Base-by-base conservation (phyloP, 30 jellyfish, hydroid and myxozoan species). In the Aurelia sp. region DNA sequence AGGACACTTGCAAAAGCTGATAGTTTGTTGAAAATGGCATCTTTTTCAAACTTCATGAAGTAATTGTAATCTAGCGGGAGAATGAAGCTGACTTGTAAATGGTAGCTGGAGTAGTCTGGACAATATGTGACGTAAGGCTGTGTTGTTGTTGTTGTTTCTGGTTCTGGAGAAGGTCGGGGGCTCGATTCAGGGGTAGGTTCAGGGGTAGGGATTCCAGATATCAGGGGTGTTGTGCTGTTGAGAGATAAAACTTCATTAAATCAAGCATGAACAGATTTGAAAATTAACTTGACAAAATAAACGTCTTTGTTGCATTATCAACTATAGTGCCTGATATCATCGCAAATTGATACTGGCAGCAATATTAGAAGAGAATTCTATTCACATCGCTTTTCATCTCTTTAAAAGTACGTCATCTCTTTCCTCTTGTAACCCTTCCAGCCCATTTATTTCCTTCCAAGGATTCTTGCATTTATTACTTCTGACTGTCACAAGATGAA, bases 131-230 rank as follows among this genome's bases (percentile, higher is more conserved):
- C 17, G 18, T 11, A 16, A 16, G 88, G 89, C 10, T 30, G 57
- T 60, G 78, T 33, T 19, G 71, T 40, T 1, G 78, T 60, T 35
- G 78, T 61, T 62, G 50, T 70, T 53, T 35, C 74, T 58, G 84
- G 72, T 51, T 4, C 70, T 51, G 68, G 40, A 15, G 68, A 8
- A 16, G 84, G 65, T 17, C 18, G 20, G 4, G 82, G 65, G 33
- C 27, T 30, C 82, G 65, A 9, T 59, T 30, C 51, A 8, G 77
- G 44, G 33, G 53, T 16, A 0, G 77, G 60, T 24, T 69, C 62
- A 22, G 80, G 57, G 7, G 80, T 21, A 13, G 80, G 80, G 2
- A 1, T 16, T 24, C 44, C 18, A 0, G 69, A 59, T 59, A 21
- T 59, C 33, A 21, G 69, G 13, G 31, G 0, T 59, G 69, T 59